Base-by-base conservation (phyloP, 2,797 vertebrate species). In the Halcyon smyrnensis region DNA sequence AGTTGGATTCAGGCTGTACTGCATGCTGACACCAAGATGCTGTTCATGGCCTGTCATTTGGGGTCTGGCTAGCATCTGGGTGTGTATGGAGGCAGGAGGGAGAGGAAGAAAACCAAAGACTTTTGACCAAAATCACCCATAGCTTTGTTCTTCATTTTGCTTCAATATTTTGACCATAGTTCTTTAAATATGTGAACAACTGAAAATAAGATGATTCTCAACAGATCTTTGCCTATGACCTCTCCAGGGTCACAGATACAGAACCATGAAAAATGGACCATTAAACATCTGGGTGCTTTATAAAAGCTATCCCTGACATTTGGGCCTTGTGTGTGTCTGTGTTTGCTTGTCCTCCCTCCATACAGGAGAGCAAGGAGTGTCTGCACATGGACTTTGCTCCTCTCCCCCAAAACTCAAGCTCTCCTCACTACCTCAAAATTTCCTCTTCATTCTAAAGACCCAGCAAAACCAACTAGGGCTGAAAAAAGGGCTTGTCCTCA, bases 1-100 rank as follows among this genome's bases (percentile, higher is more conserved):
- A 90, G 69, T 91, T 93, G 91, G 92, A 76, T 65, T 86, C 70
- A 30, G 92, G 39, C 67, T 91, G 83, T 70, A 93, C 56, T 94
- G 84, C 86, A 82, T 3, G 20, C 45, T 90, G 64, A 65, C 74
- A 87, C 25, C 39, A 56, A 34, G 9, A 78, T 7, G 1, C 11
- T 30, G 50, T 84, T 59, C n/a, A 84, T 0, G 2, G 69, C 43
- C 48, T 73, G 78, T 54, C 54, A 69, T 60, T 70, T 3, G 1
- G 2, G 2, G 80, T 64, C 79, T 60, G 82, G 43, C 28, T 60
- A 60, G 30, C 0, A 0, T 36, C 64, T 37, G 39, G 28, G 12
- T 14, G 28, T 56, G n/a, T 36, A 74, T 1, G 2, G 30, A 18
- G 16, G 4, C 39, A 89, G n/a, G 5, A 91, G 17, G 24, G 10